Percentiles rank a stretch among this genome's conserved stretches.
Conservation (phyloP, 2,797 vertebrate species). For the Simalia tracyae region DNA sequence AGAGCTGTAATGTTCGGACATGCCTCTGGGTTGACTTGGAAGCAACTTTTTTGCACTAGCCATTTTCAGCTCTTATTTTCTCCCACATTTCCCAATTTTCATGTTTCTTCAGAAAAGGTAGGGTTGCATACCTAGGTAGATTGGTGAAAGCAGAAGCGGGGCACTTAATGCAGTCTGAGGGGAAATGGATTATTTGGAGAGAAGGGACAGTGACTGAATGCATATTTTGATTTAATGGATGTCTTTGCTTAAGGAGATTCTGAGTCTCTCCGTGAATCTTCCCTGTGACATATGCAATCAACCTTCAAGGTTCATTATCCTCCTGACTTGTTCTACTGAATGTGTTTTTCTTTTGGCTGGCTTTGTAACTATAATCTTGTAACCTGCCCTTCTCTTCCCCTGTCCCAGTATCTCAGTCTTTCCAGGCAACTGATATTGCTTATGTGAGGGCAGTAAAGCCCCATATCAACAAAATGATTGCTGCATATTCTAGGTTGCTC, state of each 20-base stretch:
- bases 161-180: background rate
- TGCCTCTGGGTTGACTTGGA: background rate
- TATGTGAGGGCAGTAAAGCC: background rate
- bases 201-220: background rate
- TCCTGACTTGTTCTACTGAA: background rate
- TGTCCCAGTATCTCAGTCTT: background rate
- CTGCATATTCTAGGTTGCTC: background rate
- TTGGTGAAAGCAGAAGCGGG: background rate
- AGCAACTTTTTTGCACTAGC: conserved; percentile 19
- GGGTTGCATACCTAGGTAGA: background rate
- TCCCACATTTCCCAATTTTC: background rate
- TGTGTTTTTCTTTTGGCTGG: background rate
- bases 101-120: background rate
- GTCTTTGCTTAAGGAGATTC: background rate
- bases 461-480: background rate
- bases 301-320: background rate
- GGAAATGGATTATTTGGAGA: background rate
- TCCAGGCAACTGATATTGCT: background rate
- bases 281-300: background rate
- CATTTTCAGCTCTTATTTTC: conserved; percentile 7
- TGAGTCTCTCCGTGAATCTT: background rate
- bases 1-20: conserved; percentile 68
- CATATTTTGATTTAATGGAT: background rate
- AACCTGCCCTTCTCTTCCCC: background rate
- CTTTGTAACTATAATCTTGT: background rate